These are phyloP conservation scores for Poecilia picta DNA, from an alignment of 2,797 vertebrate species.

Conservation along the genomic window DNA sequence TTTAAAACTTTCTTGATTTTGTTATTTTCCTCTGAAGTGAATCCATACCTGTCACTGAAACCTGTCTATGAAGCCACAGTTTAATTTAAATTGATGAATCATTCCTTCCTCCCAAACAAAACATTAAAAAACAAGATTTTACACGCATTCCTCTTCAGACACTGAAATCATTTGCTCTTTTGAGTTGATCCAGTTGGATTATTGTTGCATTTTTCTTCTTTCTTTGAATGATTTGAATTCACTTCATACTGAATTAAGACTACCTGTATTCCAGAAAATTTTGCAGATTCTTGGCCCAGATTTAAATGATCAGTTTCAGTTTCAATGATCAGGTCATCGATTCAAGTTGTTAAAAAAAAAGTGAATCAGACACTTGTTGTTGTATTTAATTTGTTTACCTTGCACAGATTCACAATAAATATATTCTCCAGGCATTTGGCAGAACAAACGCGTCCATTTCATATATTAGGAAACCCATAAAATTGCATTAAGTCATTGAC, in stretches of 20 bases:
- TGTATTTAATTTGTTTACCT: neutral
- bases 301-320: neutral
- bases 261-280: neutral
- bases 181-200: neutral
- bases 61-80: neutral
- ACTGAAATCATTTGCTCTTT: neutral
- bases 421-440: neutral
- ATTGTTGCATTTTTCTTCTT: neutral
- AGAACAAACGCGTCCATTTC: neutral
- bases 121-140: neutral
- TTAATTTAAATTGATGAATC: neutral
- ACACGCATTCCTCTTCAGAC: neutral
- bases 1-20: slow-evolving; percentile 16
- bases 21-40: slow-evolving; percentile 9
- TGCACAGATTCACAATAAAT: neutral
- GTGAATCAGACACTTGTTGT: neutral
- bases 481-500: neutral
- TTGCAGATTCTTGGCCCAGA: neutral
- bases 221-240: neutral
- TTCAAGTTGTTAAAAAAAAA: neutral
- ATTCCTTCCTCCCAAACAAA: neutral
- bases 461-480: neutral
- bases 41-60: slow-evolving; percentile 5
- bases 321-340: neutral
- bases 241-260: neutral